Percentiles rank a stretch among this genome's conserved stretches.
Conservation (phyloP, 2,113 vertebrate species). For the Monarcha castaneiventris region DNA sequence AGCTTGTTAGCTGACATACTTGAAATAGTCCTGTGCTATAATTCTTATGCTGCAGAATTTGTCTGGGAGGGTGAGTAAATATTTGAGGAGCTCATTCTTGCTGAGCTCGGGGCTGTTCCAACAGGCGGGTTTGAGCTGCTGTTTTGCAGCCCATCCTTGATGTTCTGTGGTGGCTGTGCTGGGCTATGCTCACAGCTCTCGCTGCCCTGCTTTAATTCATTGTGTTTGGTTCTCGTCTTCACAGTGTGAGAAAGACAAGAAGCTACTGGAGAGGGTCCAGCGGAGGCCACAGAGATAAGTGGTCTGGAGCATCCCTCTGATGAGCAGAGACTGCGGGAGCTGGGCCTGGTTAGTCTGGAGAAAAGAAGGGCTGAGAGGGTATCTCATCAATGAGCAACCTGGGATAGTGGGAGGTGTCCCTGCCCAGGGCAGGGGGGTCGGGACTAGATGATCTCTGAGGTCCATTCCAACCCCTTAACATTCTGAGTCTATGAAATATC, state of each 20-base stretch:
- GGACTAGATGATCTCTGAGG: background rate
- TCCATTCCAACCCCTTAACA: background rate
- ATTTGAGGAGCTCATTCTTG: background rate
- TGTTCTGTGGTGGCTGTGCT: background rate
- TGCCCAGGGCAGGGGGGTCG: background rate
- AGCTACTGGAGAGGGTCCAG: background rate
- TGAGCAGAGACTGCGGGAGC: background rate
- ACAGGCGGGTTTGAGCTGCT: background rate
- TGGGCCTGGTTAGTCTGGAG: background rate
- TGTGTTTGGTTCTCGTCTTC: background rate
- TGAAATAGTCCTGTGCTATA: background rate
- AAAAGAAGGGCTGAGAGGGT: background rate
- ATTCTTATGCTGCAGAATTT: background rate
- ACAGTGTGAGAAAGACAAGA: background rate
- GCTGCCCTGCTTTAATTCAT: background rate
- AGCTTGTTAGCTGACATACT: background rate
- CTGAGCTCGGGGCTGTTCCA: background rate
- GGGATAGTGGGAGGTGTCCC: background rate
- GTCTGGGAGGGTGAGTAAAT: background rate
- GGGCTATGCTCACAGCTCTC: background rate
- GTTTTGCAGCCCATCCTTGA: background rate
- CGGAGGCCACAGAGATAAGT: background rate
- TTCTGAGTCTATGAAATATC: background rate
- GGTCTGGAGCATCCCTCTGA: background rate
- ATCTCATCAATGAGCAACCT: background rate